A percentile compares a stretch with the other conserved stretches of the same genome.
These are phyloP conservation scores for Chamaetylas fuelleborni DNA, from an alignment of 2,113 vertebrate species.

Conservation along the genomic window DNA sequence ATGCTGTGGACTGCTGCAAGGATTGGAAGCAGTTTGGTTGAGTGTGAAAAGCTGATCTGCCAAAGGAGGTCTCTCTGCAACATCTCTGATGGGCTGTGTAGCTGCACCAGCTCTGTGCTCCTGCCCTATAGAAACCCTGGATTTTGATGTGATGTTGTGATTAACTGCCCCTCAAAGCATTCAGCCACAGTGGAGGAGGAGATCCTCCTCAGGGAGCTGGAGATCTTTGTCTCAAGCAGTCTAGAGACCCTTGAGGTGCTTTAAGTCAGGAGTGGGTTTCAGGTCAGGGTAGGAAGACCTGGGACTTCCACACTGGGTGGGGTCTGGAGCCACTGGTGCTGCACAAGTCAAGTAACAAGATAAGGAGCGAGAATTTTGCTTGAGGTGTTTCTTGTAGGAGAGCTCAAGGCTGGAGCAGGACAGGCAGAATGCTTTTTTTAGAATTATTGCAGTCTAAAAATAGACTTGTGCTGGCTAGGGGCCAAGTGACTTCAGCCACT, in stretches of 20 bases:
- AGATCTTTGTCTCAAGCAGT: neutral
- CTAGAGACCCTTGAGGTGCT: neutral
- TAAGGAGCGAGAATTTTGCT: neutral
- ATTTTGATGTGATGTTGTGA: neutral
- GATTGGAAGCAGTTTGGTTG: neutral
- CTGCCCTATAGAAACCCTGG: neutral
- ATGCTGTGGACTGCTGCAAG: neutral
- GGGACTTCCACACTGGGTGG: neutral
- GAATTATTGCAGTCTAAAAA: neutral
- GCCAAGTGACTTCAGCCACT: slow-evolving; percentile 21
- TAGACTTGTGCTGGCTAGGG: neutral
- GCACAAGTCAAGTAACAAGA: neutral
- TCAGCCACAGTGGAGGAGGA: neutral
- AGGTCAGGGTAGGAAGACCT: neutral
- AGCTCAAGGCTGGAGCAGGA: neutral
- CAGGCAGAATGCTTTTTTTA: neutral
- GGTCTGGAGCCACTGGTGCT: neutral
- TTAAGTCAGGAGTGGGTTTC: neutral
- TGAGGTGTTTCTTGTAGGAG: neutral
- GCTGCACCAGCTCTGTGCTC: neutral
- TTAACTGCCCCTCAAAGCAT: neutral
- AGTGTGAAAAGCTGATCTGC: neutral
- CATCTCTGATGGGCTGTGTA: neutral
- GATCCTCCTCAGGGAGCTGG: neutral
- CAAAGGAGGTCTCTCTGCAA: neutral